phyloP scores from a whole-genome alignment of 2,888 invertebrate genomes.

The Stenolophus ochropezus region DNA sequence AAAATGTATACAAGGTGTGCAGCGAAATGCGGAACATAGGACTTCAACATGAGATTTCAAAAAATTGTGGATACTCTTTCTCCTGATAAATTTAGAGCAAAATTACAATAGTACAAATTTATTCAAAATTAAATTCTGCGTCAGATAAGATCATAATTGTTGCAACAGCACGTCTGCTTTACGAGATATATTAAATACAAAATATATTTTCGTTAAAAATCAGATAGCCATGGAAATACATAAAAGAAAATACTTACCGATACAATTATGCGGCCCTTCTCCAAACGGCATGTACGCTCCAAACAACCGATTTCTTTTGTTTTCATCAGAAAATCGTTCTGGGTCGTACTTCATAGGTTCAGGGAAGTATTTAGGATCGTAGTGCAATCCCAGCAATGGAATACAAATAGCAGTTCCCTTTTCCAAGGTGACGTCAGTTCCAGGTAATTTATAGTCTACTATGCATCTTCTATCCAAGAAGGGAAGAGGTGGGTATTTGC shows the following conservation, averaged over 20 bases:
- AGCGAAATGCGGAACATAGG: no score
- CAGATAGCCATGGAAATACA: no score
- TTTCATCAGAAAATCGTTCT: constrained; percentile 71
- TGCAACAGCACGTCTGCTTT: no score
- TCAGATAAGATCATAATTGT: no score
- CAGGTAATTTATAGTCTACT: constrained; percentile 69
- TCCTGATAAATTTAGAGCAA: no score
- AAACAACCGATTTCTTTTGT: constrained; percentile 65
- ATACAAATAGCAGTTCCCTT: constrained; percentile 71
- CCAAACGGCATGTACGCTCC: constrained; percentile 70
- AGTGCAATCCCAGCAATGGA: constrained; percentile 69
- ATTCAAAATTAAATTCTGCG: no score
- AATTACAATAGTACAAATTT: no score
- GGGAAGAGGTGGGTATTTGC: constrained; percentile 71
- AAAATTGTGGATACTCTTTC: no score
- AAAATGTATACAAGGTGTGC: no score
- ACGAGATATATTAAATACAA: no score
- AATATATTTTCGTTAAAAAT: no score
- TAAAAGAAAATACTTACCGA: constrained; percentile 69
- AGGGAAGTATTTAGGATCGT: constrained; percentile 71
- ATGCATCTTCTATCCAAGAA: constrained; percentile 67
- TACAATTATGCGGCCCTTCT: constrained; percentile 70
- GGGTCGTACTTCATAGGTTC: constrained; percentile 73
- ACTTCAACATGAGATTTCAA: no score
- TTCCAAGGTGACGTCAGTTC: constrained; percentile 70